phyloP scores from a whole-genome alignment of 64 coral and sea anemone species.

The Porites australiensis region DNA sequence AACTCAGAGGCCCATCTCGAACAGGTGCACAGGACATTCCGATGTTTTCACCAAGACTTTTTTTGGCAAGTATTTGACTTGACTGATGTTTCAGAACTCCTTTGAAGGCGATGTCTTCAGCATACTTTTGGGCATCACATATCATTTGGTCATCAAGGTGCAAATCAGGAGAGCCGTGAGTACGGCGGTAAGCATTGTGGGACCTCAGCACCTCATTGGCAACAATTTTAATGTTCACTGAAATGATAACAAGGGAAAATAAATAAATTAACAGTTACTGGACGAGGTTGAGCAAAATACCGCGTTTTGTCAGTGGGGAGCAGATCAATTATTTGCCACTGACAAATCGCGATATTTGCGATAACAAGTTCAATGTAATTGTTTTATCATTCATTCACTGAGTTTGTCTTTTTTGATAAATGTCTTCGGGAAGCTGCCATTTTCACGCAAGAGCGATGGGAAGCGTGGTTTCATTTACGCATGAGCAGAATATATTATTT shows the following conservation, averaged over 20 bases:
- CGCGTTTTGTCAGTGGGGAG: too few relatives aligned
- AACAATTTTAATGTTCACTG: constrained; percentile 1
- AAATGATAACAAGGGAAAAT: neutral
- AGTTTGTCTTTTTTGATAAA: too few relatives aligned
- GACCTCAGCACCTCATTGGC: constrained; percentile 61
- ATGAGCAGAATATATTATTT: too few relatives aligned
- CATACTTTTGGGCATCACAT: constrained; percentile 58
- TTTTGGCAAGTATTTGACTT: constrained; percentile 55
- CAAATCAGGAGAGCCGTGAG: constrained; percentile 67
- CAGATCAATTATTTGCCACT: too few relatives aligned
- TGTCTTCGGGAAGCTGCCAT: too few relatives aligned
- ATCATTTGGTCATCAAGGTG: constrained; percentile 70
- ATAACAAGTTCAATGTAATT: too few relatives aligned
- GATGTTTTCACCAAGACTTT: constrained; percentile 53
- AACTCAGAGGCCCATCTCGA: neutral
- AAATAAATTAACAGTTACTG: too few relatives aligned
- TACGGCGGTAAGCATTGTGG: constrained; percentile 80
- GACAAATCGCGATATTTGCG: too few relatives aligned
- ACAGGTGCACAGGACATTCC: constrained; percentile 20
- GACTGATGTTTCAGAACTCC: constrained; percentile 49
- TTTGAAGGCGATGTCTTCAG: constrained; percentile 68
- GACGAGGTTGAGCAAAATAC: too few relatives aligned
- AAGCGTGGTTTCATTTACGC: too few relatives aligned
- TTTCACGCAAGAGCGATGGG: too few relatives aligned
- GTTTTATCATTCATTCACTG: too few relatives aligned